Percentiles rank a stretch among this genome's conserved stretches.
Evolutionary conservation across 1,140 invertebrate genomes (phyloP).

Genomic region (Drosophila melanogaster): Release_6_plus_ISO1_MT NT_037436.4:11869501-11870000

Average conservation of each 20-base stretch:
- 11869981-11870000: constrained; percentile 61
- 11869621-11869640: constrained; percentile 57
- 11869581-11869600: constrained; percentile 2
- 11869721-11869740: constrained; percentile 83
- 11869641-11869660: constrained; percentile 46
- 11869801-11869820: constrained; percentile 47
- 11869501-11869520: neutral
- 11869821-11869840: constrained; percentile 20
- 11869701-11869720: constrained; percentile 82
- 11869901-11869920: constrained; percentile 13
- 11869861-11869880: constrained; percentile 80
- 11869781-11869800: constrained; percentile 48
- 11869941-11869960: constrained; percentile 77
- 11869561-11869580: neutral
- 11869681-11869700: constrained; percentile 81
- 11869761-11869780: constrained; percentile 13
- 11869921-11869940: constrained; percentile 18
- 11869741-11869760: constrained; percentile 54
- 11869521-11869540: neutral
- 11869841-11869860: constrained; percentile 40
- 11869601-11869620: constrained; percentile 13
- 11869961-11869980: constrained; percentile 69
- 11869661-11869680: constrained; percentile 77
- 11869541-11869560: neutral
- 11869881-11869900: constrained; percentile 65